Evolutionary conservation across 2,888 invertebrate species (phyloP), one percentile per base, ranked within the genome.

Genomic region (Nebria salina): DNA sequence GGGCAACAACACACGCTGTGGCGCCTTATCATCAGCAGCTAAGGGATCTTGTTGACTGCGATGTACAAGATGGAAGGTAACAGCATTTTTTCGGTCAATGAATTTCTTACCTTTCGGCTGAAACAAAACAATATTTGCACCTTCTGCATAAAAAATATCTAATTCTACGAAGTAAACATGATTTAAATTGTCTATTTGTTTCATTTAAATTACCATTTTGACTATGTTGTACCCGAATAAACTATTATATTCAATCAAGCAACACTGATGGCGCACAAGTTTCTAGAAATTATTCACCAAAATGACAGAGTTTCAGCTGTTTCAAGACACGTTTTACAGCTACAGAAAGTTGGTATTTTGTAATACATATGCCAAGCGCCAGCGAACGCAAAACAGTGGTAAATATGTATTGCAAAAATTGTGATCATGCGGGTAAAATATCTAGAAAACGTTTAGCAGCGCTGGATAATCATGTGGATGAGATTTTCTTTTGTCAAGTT

Each of bases 11-110:
- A 98, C 98, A 84, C 93, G 92, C 87, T 98, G 95, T 0, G 98
- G 97, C 0, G 97, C 97, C 76, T 91, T 94, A 87, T 96, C 97
- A 89, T 98, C 97, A 0, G 95, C 95, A 0, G 93, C 92, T 76
- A 98, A 88, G 0, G 98, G 98, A 92, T 98, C 98, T 86, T 94
- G 93, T 89, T 98, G 98, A 86, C 97, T 97, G 87, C 98, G 92
- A 87, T 98, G 97, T 1, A 98, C 97, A 83, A 99, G 89, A 86
- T 95, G 95, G 87, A 98, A 99, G 0, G 96, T 97, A 26, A 97
- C 95, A 0, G 97, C 93, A 86, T 95, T 95, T 87, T 97, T 97
- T 85, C 95, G 95, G 87, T 98, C 96, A 85, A 98, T 97, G 87
- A 98, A 98, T 86, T 94, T 94, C 88, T 93, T 95, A 86, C 92